Evolutionary conservation across 1,140 invertebrate genomes (phyloP).

Genomic region (Sycobia sp.): DNA sequence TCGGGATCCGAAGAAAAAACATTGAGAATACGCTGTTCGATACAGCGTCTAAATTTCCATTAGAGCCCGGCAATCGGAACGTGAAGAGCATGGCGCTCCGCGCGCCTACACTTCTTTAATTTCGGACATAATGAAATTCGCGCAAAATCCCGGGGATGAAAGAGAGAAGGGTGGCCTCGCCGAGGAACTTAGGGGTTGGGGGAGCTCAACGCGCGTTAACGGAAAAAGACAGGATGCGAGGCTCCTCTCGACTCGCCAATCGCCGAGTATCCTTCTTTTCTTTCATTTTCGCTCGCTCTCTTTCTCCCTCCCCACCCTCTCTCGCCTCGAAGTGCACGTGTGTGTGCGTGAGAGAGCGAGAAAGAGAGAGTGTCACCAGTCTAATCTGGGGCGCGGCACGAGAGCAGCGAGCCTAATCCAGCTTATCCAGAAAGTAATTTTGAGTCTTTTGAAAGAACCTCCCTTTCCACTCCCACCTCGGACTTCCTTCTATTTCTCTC

Average conservation of each 20-base stretch:
- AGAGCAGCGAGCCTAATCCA: constrained; percentile 61
- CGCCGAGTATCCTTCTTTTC: constrained; percentile 24
- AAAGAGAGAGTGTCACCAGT: constrained; percentile 50
- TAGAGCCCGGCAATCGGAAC: background rate
- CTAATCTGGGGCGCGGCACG: constrained; percentile 58
- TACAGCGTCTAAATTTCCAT: constrained; percentile 32
- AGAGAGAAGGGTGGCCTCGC: constrained; percentile 20
- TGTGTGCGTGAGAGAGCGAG: background rate
- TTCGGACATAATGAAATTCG: constrained; percentile 41
- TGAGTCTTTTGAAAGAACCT: constrained; percentile 60
- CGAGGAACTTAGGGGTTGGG: background rate
- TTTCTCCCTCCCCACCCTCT: background rate
- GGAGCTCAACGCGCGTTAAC: too few relatives aligned
- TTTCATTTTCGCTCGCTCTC: constrained; percentile 19
- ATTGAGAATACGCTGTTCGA: too few relatives aligned
- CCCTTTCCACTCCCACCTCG: constrained; percentile 30
- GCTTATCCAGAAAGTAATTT: constrained; percentile 65
- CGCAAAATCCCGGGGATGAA: constrained; percentile 31
- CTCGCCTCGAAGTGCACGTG: background rate
- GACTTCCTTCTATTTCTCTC: constrained; percentile 12
- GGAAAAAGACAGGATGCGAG: background rate
- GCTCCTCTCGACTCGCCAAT: constrained; percentile 11
- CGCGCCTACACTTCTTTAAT: constrained; percentile 12
- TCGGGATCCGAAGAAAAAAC: too few relatives aligned
- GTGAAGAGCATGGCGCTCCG: background rate